Percentiles rank a stretch among this genome's conserved stretches.
Evolutionary conservation across 2,797 vertebrate species (phyloP).

Genomic region (Bufotes viridis): DNA sequence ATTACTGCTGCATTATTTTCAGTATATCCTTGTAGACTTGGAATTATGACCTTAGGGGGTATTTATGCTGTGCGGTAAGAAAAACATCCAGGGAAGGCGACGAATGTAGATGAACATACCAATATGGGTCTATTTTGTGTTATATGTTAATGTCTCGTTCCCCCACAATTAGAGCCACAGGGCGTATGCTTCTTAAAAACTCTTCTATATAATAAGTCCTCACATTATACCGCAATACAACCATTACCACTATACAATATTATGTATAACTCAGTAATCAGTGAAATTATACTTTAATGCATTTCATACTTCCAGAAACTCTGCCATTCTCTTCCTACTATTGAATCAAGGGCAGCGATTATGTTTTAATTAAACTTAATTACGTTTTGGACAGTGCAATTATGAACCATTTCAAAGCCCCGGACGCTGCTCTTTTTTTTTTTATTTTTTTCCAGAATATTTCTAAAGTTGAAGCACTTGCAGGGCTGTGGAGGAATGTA

Average conservation of each 20-base stretch:
- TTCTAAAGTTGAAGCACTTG: slow-evolving; percentile 22
- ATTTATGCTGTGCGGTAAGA: neutral
- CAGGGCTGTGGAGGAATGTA: neutral
- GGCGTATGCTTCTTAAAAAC: slow-evolving; percentile 1
- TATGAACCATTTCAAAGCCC: slow-evolving; percentile 27
- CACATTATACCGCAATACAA: neutral
- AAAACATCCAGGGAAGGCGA: neutral
- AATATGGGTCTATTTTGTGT: neutral
- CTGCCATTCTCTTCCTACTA: slow-evolving; percentile 16
- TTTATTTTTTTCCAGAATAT: slow-evolving; percentile 16
- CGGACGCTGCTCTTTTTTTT: slow-evolving; percentile 23
- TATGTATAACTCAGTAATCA: slow-evolving; percentile 25
- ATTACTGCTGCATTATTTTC: neutral
- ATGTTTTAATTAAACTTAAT: slow-evolving; percentile 56
- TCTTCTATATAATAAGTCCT: neutral
- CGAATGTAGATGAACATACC: too few relatives aligned
- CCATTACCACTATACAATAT: slow-evolving; percentile 35
- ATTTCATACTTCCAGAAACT: slow-evolving; percentile 1
- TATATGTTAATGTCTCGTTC: neutral
- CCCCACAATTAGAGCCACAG: neutral
- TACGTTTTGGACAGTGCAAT: slow-evolving; percentile 48
- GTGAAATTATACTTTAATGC: slow-evolving; percentile 39
- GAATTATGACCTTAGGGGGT: neutral
- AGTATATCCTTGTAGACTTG: neutral
- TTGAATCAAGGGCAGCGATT: slow-evolving; percentile 47